Percentiles rank a stretch among this genome's conserved stretches.
These are phyloP conservation scores for Apistogramma diplotaenia DNA, from an alignment of 2,113 vertebrate species.

Conservation along the genomic window DNA sequence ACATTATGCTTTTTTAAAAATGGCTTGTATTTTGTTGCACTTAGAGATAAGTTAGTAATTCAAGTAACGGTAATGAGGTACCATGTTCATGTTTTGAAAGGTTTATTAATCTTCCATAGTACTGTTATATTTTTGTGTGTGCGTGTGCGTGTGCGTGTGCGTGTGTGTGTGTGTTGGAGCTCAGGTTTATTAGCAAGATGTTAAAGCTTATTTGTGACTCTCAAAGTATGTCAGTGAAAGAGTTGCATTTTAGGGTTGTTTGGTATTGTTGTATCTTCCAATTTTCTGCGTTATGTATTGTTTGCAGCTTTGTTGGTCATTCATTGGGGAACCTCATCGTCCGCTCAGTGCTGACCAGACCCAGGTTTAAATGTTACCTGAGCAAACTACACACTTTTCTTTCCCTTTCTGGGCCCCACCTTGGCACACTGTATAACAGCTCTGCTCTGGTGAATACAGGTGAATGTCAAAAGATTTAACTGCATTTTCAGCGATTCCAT, in stretches of 20 bases:
- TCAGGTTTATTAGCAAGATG: too few species aligned
- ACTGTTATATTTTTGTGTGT: too few species aligned
- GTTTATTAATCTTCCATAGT: too few species aligned
- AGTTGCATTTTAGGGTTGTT: neutral
- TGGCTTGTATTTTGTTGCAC: neutral
- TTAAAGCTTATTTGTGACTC: neutral
- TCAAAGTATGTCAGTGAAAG: neutral
- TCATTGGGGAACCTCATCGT: conserved; percentile 98
- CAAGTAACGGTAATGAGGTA: neutral
- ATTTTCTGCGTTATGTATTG: neutral
- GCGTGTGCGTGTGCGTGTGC: too few species aligned
- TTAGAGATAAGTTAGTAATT: neutral
- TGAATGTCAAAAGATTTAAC: conserved; percentile 49
- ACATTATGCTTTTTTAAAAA: neutral
- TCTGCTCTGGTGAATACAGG: conserved; percentile 98
- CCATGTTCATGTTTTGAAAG: neutral
- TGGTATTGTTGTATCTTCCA: neutral
- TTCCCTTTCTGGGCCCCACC: conserved; percentile 95
- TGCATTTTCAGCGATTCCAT: neutral
- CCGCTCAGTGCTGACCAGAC: conserved; percentile 94
- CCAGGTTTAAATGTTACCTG: conserved; percentile 96
- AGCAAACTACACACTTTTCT: conserved; percentile 94
- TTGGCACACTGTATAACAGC: conserved; percentile 98
- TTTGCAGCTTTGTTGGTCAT: conserved; percentile 94
- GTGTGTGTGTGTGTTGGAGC: too few species aligned